Conservation (phyloP, 2,888 invertebrate species). For the Abrostola triplasia region DNA sequence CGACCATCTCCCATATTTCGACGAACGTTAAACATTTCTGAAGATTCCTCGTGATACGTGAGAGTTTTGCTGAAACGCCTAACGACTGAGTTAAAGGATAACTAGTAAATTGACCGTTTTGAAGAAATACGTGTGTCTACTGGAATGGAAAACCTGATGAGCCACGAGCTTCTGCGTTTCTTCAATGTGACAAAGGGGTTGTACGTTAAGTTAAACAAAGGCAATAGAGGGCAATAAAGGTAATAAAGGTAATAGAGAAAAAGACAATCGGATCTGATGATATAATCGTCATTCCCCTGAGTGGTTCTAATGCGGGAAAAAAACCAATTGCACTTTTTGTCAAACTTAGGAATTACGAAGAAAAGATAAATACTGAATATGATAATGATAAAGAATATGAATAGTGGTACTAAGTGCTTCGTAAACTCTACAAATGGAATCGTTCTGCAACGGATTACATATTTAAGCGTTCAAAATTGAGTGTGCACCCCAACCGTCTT, state of each 20-base stretch:
- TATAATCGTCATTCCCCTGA: too few relatives aligned
- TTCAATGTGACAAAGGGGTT: too few relatives aligned
- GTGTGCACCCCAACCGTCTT: conserved; percentile 18
- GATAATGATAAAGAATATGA: not conserved
- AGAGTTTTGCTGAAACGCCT: conserved; percentile 14
- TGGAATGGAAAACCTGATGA: not conserved
- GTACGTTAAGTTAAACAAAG: too few relatives aligned
- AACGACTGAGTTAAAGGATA: conserved; percentile 5
- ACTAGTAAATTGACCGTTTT: conserved; percentile 1
- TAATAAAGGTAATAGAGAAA: too few relatives aligned
- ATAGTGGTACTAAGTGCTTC: conserved; percentile 10
- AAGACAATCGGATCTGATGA: too few relatives aligned
- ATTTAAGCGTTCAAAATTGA: conserved; percentile 10
- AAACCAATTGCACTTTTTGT: too few relatives aligned
- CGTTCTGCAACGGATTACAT: conserved; percentile 20
- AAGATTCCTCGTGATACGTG: conserved; percentile 14
- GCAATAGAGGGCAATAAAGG: too few relatives aligned
- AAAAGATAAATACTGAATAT: too few relatives aligned
- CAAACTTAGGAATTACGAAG: too few relatives aligned
- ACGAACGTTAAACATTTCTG: conserved; percentile 9
- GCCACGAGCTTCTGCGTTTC: too few relatives aligned
- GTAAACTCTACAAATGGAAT: conserved; percentile 26
- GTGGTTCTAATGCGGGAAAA: not conserved
- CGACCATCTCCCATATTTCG: conserved; percentile 5
- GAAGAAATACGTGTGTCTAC: not conserved